A percentile compares a stretch with the other conserved stretches of the same genome.
phyloP scores from a whole-genome alignment of 2,888 invertebrate species.

The Temnothorax rugatulus region DNA sequence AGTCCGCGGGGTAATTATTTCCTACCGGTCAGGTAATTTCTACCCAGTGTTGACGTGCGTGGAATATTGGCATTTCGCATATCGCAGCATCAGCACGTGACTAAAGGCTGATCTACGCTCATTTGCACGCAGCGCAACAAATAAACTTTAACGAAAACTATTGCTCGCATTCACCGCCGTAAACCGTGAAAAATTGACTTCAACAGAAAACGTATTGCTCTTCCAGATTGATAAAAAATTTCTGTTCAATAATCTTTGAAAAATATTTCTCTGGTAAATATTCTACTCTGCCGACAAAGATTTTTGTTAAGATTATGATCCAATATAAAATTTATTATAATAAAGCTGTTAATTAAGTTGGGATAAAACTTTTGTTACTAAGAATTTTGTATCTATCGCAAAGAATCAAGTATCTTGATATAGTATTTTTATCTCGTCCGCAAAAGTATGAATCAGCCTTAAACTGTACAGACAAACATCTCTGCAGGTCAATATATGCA shows the following conservation, averaged over 20 bases:
- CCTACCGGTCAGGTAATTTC: constrained; percentile 28
- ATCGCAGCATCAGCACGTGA: not conserved
- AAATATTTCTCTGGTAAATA: not conserved
- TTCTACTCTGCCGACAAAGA: not conserved
- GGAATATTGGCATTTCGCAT: constrained; percentile 29
- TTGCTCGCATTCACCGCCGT: not conserved
- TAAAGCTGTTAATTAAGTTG: not conserved
- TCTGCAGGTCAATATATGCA: not conserved
- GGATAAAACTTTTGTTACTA: not conserved
- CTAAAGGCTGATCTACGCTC: constrained; percentile 18
- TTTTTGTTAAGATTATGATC: not conserved
- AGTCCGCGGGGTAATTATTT: constrained; percentile 34
- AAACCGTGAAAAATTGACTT: constrained; percentile 1
- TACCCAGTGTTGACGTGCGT: not conserved
- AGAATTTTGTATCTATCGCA: not conserved
- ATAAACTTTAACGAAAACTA: not conserved
- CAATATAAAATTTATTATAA: not conserved
- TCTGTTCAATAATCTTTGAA: not conserved
- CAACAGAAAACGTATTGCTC: not conserved
- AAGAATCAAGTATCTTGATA: not conserved
- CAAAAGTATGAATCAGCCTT: not conserved
- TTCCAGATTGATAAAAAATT: not conserved
- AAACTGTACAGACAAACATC: not conserved
- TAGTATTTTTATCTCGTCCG: not conserved
- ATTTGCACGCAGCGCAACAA: not conserved